phyloP scores from a whole-genome alignment of 2,888 invertebrate genomes.

The Tiphia femorata region DNA sequence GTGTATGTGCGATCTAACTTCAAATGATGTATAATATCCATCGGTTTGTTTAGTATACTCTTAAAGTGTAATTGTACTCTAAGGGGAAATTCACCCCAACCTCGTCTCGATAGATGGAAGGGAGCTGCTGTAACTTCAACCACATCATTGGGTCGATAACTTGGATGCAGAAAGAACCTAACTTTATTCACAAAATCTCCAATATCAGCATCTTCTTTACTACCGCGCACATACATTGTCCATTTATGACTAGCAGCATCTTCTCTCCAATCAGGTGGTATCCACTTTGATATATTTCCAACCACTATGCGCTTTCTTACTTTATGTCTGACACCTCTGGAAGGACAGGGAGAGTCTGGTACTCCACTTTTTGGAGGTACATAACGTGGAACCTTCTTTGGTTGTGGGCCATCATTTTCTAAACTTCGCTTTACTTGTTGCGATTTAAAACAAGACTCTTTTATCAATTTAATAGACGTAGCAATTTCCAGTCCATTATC shows the following conservation, averaged over 20 bases:
- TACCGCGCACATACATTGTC: conserved; percentile 88
- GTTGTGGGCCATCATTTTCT: conserved; percentile 32
- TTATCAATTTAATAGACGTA: not conserved
- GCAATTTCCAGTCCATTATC: conserved; percentile 1
- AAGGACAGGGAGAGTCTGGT: conserved; percentile 52
- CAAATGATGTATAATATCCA: conserved; percentile 83
- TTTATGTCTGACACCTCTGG: conserved; percentile 60
- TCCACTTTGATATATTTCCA: conserved; percentile 88
- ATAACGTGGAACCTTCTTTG: conserved; percentile 63
- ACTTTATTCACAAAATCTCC: conserved; percentile 80
- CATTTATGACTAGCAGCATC: conserved; percentile 88
- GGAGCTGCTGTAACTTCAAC: conserved; percentile 84
- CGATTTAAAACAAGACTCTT: not conserved
- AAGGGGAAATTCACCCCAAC: conserved; percentile 94
- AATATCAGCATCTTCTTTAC: conserved; percentile 73
- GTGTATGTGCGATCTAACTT: conserved; percentile 86
- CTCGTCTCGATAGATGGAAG: conserved; percentile 86
- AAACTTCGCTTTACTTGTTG: conserved; percentile 11
- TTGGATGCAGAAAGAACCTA: conserved; percentile 85
- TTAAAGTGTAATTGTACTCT: conserved; percentile 84
- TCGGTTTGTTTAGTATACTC: conserved; percentile 80
- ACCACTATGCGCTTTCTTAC: conserved; percentile 67
- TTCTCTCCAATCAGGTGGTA: conserved; percentile 77
- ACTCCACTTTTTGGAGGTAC: conserved; percentile 59
- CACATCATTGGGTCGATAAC: conserved; percentile 88